These are phyloP conservation scores for Philaethria dido DNA, from an alignment of 2,888 invertebrate genomes.

Conservation along the genomic window DNA sequence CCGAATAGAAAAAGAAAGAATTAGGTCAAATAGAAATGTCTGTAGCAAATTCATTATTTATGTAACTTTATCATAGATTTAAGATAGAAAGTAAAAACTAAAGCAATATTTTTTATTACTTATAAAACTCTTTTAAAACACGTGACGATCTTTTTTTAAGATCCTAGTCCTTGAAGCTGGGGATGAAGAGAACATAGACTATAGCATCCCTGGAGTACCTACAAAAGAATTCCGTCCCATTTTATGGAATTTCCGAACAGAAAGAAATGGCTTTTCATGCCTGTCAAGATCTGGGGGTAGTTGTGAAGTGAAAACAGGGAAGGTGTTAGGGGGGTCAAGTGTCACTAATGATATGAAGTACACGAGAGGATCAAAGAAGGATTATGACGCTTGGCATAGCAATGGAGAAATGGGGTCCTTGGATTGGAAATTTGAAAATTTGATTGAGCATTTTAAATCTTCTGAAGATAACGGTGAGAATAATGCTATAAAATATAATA, in stretches of 20 bases:
- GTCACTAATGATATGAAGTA: conserved; percentile 79
- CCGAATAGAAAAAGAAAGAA: no score
- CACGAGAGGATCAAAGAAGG: conserved; percentile 71
- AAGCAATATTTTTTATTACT: no score
- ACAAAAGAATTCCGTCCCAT: conserved; percentile 70
- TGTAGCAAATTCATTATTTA: no score
- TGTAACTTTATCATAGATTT: no score
- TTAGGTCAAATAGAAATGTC: no score
- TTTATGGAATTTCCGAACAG: conserved; percentile 75
- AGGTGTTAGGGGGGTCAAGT: conserved; percentile 76
- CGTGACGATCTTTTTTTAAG: conserved; percentile 48
- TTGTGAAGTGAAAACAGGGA: conserved; percentile 74
- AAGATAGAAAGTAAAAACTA: no score
- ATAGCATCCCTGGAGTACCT: conserved; percentile 75
- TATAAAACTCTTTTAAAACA: not conserved
- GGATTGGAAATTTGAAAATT: conserved; percentile 74
- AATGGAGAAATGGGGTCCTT: conserved; percentile 64
- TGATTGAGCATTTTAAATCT: conserved; percentile 73
- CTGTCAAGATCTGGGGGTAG: conserved; percentile 72
- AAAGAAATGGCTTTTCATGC: conserved; percentile 73
- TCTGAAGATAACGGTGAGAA: conserved; percentile 76
- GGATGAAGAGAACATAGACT: conserved; percentile 75
- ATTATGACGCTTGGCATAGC: conserved; percentile 74
- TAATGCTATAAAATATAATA: no score
- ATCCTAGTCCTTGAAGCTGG: conserved; percentile 74